Evolutionary conservation across 1,140 invertebrate species (phyloP).

Genomic region (Cydia fagiglandana): DNA sequence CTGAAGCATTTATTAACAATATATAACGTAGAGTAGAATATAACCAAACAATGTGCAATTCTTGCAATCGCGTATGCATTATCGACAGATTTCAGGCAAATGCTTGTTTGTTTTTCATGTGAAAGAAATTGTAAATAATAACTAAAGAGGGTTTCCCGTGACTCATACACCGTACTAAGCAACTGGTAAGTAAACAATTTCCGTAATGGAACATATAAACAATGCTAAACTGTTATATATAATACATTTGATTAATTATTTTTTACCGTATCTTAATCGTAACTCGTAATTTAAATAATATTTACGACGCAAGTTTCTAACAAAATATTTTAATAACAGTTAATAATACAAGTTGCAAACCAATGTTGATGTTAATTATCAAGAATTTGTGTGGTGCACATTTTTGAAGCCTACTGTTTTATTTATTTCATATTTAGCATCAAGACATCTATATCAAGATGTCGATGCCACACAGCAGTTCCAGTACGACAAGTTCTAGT

Average conservation of each 20-base stretch:
- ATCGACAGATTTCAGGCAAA: slow-evolving; percentile 17
- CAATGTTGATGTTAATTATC: neutral
- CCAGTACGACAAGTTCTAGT: slow-evolving; percentile 78
- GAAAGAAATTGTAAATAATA: slow-evolving; percentile 14
- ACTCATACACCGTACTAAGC: neutral
- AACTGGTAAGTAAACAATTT: neutral
- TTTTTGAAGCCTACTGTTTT: neutral
- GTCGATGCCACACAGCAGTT: slow-evolving; percentile 78
- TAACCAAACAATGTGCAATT: slow-evolving; percentile 6
- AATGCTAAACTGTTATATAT: neutral
- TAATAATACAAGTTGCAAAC: neutral
- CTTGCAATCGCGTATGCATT: slow-evolving; percentile 23
- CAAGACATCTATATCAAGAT: slow-evolving; percentile 43
- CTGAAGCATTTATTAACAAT: neutral
- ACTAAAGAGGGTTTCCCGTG: neutral
- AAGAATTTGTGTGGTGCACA: neutral
- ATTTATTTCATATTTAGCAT: neutral
- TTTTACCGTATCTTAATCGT: neutral
- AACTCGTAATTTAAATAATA: neutral
- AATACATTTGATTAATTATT: neutral
- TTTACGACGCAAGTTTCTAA: neutral
- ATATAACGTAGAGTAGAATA: neutral
- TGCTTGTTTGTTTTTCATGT: slow-evolving; percentile 17
- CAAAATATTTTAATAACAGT: neutral
- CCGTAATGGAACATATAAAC: neutral